phyloP scores from a whole-genome alignment of 2,797 vertebrate species.

The Leptatherina wallacei region DNA sequence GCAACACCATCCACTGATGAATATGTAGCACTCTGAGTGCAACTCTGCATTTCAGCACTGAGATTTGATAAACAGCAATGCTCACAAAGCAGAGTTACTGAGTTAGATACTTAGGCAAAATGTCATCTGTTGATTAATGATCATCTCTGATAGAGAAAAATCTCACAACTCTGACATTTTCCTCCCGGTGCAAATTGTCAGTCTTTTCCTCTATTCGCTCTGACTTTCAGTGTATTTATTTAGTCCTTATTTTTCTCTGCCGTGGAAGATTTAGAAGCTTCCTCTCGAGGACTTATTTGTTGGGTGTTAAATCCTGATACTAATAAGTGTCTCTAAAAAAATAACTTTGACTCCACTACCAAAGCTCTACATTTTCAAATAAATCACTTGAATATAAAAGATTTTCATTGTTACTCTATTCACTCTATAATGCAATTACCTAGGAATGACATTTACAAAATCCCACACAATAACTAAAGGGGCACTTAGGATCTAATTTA shows the following conservation, averaged over 20 bases:
- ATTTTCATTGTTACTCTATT: background rate
- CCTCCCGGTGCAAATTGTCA: conserved; percentile 5
- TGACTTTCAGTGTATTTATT: background rate
- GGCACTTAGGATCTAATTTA: background rate
- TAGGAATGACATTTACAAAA: background rate
- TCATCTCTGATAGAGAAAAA: conserved; percentile 12
- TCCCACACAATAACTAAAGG: background rate
- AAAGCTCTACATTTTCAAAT: background rate
- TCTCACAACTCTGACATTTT: conserved; percentile 7
- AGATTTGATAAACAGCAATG: conserved; percentile 58
- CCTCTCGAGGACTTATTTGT: background rate
- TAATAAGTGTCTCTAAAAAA: background rate
- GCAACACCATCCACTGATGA: conserved; percentile 60
- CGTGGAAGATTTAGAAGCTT: conserved; percentile 9
- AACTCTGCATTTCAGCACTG: conserved; percentile 30
- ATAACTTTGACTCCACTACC: background rate
- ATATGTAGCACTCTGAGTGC: conserved; percentile 53
- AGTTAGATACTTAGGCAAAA: conserved; percentile 43
- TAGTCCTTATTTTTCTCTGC: background rate
- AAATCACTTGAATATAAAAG: background rate
- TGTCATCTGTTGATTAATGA: conserved; percentile 65
- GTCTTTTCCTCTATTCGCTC: background rate
- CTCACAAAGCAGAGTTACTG: conserved; percentile 58
- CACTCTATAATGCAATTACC: background rate
- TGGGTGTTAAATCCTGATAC: background rate